Evolutionary conservation across 2,888 invertebrate species (phyloP).

Genomic region (Thera britannica): DNA sequence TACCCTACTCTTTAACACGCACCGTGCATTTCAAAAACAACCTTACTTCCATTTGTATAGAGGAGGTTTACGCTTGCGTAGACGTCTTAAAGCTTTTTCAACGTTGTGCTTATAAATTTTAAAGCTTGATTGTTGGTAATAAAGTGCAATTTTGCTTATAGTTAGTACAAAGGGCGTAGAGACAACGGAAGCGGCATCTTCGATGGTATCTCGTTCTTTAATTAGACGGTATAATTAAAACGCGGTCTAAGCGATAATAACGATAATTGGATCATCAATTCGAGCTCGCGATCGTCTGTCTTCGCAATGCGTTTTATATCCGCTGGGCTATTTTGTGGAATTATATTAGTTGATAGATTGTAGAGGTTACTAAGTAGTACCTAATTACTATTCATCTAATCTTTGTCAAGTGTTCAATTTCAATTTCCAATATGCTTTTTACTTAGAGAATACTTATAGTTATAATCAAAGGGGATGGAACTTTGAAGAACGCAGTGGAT

Average conservation of each 20-base stretch:
- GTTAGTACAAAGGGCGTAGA: conserved; percentile 56
- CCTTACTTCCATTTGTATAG: background rate
- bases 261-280: conserved; percentile 77
- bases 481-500: too few relatives aligned
- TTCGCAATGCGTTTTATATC: conserved; percentile 35
- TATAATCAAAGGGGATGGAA: too few relatives aligned
- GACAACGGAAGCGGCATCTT: conserved; percentile 65
- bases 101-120: conserved; percentile 30
- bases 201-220: conserved; percentile 68
- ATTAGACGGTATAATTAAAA: conserved; percentile 78
- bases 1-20: conserved; percentile 52
- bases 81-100: conserved; percentile 18
- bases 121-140: conserved; percentile 22
- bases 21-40: conserved; percentile 29
- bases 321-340: conserved; percentile 20
- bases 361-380: background rate
- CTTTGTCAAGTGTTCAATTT: too few relatives aligned
- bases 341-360: conserved; percentile 9
- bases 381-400: background rate
- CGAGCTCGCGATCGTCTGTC: conserved; percentile 46
- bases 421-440: too few relatives aligned
- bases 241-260: conserved; percentile 60
- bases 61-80: conserved; percentile 22
- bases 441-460: too few relatives aligned
- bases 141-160: conserved; percentile 37